Conservation (phyloP, 2,888 invertebrate genomes). For the Dorcus hopei region DNA sequence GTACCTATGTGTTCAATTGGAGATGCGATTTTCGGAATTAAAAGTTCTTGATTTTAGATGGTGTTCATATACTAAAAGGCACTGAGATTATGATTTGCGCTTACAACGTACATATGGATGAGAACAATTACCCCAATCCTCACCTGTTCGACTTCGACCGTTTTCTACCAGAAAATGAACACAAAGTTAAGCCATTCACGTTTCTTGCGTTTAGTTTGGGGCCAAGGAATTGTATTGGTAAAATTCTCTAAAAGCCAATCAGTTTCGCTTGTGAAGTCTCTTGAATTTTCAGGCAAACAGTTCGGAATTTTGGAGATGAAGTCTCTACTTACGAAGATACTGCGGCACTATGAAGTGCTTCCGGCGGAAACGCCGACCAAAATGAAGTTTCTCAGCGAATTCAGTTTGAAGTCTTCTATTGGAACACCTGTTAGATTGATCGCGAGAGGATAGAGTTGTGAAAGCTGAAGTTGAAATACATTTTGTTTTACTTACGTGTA, state of each 20-base stretch:
- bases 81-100: slow-evolving; percentile 7
- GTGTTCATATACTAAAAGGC: slow-evolving; percentile 4
- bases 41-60: slow-evolving; percentile 6
- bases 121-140: slow-evolving; percentile 20
- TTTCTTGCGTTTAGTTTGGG: slow-evolving; percentile 11
- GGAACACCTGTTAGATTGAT: slow-evolving; percentile 10
- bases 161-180: slow-evolving; percentile 20
- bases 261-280: background rate
- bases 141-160: slow-evolving; percentile 24
- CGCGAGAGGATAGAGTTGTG: background rate
- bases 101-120: slow-evolving; percentile 14
- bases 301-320: slow-evolving; percentile 9
- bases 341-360: slow-evolving; percentile 5
- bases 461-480: too few relatives aligned
- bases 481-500: too few relatives aligned
- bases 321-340: background rate
- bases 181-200: background rate
- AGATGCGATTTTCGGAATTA: background rate
- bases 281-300: slow-evolving; percentile 7
- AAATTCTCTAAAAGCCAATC: background rate
- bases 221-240: slow-evolving; percentile 17
- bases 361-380: slow-evolving; percentile 1
- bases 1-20: background rate
- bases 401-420: background rate
- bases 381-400: slow-evolving; percentile 1